Conservation (phyloP, 2,113 vertebrate genomes). For the Zosterops lateralis region DNA sequence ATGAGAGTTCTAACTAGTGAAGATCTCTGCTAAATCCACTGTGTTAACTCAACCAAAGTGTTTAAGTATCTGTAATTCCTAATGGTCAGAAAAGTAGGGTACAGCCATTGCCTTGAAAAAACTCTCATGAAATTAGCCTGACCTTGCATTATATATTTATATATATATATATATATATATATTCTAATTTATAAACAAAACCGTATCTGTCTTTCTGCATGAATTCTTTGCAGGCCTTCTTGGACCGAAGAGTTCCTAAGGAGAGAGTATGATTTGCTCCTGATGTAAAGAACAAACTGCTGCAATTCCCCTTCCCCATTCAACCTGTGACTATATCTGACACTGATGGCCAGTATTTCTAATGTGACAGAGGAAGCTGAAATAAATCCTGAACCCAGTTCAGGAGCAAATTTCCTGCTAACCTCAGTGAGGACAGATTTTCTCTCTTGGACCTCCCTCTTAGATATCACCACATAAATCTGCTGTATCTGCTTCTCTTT, state of each 20-base stretch:
- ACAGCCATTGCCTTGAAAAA: not conserved
- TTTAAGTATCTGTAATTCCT: not conserved
- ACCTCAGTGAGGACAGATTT: not conserved
- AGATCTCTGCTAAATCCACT: not conserved
- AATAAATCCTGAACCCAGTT: not conserved
- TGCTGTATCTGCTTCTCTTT: not conserved
- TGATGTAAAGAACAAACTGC: not conserved
- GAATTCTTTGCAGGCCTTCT: not conserved
- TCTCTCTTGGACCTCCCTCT: not conserved
- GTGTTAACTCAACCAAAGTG: not conserved
- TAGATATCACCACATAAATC: not conserved
- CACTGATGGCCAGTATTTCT: not conserved
- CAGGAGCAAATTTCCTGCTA: not conserved
- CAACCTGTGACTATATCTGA: not conserved
- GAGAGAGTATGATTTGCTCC: not conserved
- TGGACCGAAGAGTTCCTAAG: not conserved
- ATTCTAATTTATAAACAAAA: not conserved
- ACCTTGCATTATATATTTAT: not conserved
- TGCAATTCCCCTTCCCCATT: not conserved
- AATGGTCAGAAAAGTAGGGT: not conserved
- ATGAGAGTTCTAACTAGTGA: not conserved
- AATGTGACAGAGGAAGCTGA: not conserved
- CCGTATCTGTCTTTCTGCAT: not conserved
- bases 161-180: rapidly evolving
- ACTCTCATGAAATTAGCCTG: not conserved